A percentile compares a stretch with the other conserved stretches of the same genome.
These are phyloP conservation scores for Drosophila cognata DNA, from an alignment of 2,888 invertebrate genomes.

Conservation along the genomic window DNA sequence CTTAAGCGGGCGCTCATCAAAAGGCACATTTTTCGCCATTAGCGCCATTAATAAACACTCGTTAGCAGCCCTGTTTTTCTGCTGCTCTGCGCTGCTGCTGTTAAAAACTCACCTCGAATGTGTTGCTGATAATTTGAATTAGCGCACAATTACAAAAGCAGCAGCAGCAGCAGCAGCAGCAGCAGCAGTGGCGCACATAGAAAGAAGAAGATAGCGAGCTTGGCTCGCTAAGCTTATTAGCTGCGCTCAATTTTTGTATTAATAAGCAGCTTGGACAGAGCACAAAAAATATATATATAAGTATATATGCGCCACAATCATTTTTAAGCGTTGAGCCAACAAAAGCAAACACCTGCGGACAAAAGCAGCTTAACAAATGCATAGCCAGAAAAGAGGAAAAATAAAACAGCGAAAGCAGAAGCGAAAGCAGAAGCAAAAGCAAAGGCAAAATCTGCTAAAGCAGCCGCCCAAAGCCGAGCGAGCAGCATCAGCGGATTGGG, in stretches of 20 bases:
- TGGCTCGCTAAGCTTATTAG: conserved; percentile 71
- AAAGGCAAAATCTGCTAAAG: conserved; percentile 8
- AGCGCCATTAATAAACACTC: conserved; percentile 80
- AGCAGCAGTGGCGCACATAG: conserved; percentile 1
- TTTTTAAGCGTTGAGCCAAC: conserved; percentile 73
- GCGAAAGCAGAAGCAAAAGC: conserved; percentile 29
- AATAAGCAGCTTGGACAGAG: conserved; percentile 77
- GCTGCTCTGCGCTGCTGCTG: conserved; percentile 5
- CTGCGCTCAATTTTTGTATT: conserved; percentile 67
- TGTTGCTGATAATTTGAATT: conserved; percentile 79
- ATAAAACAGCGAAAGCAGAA: conserved; percentile 5
- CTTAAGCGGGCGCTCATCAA: conserved; percentile 71
- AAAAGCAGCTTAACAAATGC: conserved; percentile 76
- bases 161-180: conserved; percentile 6
- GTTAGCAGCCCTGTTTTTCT: conserved; percentile 55
- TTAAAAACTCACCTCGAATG: conserved; percentile 57
- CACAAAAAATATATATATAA: neutral
- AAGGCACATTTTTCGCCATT: conserved; percentile 74
- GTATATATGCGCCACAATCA: conserved; percentile 37
- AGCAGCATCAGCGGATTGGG: conserved; percentile 40
- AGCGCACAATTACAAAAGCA: conserved; percentile 72
- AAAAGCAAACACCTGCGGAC: conserved; percentile 79
- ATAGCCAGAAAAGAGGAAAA: conserved; percentile 14
- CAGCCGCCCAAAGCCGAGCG: conserved; percentile 37
- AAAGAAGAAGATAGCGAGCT: neutral